Evolutionary conservation across 2,888 invertebrate genomes (phyloP).

Genomic region (Bimastos eiseni): DNA sequence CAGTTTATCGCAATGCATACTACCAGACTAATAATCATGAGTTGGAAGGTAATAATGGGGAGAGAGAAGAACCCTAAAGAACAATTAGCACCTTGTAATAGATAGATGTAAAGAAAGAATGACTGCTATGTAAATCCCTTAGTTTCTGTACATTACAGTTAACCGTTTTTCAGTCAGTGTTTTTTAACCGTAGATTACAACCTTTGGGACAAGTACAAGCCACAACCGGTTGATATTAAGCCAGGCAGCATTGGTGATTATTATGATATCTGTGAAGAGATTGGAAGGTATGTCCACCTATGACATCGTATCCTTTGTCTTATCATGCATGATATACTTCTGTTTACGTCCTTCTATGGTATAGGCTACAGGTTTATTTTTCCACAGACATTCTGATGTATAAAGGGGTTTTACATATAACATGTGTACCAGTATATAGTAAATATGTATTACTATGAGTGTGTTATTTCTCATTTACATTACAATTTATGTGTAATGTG

Average conservation of each 20-base stretch:
- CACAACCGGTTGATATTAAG: conserved; percentile 95
- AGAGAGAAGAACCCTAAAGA: too few species aligned
- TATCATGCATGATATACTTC: background rate
- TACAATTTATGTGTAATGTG: background rate
- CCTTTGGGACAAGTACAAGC: conserved; percentile 91
- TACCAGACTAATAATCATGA: too few species aligned
- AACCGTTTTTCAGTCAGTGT: background rate
- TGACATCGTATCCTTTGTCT: background rate
- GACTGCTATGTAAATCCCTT: too few species aligned
- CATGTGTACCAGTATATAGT: conserved; percentile 10
- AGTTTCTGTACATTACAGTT: background rate
- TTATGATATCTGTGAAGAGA: conserved; percentile 98
- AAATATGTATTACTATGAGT: background rate
- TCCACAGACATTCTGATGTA: background rate
- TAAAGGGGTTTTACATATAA: background rate
- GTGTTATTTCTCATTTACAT: background rate
- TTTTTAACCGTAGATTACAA: conserved; percentile 76
- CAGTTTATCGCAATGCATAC: too few species aligned
- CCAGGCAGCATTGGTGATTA: conserved; percentile 92
- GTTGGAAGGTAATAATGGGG: too few species aligned
- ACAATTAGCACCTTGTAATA: too few species aligned
- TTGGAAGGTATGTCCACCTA: conserved; percentile 74
- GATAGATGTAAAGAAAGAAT: too few species aligned
- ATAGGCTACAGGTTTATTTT: background rate
- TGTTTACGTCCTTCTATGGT: background rate